Evolutionary conservation across 2,797 vertebrate genomes (phyloP).

Genomic region (Odontamblyopus rebecca): DNA sequence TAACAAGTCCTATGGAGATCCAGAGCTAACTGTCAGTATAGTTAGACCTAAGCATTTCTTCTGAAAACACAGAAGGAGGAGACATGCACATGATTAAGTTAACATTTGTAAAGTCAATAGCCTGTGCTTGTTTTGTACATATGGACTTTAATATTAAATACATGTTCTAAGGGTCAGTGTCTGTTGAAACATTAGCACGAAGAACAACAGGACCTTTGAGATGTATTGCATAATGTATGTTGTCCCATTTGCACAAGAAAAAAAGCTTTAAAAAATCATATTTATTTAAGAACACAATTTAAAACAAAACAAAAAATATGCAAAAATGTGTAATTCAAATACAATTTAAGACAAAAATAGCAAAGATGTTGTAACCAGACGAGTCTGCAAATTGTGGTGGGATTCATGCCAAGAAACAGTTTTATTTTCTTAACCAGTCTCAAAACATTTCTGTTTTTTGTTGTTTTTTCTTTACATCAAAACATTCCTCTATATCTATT

Average conservation of each 20-base stretch:
- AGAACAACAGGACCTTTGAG: background rate
- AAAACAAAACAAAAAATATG: background rate
- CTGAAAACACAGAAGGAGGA: conserved; percentile 30
- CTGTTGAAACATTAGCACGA: background rate
- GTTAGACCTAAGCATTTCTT: conserved; percentile 6
- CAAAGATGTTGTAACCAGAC: background rate
- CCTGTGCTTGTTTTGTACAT: background rate
- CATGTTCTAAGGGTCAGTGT: background rate
- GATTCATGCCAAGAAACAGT: background rate
- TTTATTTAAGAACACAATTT: background rate
- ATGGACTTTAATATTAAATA: conserved; percentile 7
- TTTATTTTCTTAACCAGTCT: background rate
- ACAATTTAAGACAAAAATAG: background rate
- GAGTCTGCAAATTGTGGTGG: background rate
- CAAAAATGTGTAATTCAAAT: background rate
- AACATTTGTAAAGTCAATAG: background rate
- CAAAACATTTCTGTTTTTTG: background rate
- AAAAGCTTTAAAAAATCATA: background rate
- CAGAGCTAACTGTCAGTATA: conserved; percentile 9
- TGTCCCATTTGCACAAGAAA: background rate
- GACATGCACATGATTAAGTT: conserved; percentile 3
- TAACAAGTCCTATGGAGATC: background rate
- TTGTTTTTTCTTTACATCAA: background rate
- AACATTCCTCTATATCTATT: background rate
- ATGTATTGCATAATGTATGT: background rate